Conservation (phyloP, 2,888 invertebrate genomes). For the Stenotaenia linearis region DNA sequence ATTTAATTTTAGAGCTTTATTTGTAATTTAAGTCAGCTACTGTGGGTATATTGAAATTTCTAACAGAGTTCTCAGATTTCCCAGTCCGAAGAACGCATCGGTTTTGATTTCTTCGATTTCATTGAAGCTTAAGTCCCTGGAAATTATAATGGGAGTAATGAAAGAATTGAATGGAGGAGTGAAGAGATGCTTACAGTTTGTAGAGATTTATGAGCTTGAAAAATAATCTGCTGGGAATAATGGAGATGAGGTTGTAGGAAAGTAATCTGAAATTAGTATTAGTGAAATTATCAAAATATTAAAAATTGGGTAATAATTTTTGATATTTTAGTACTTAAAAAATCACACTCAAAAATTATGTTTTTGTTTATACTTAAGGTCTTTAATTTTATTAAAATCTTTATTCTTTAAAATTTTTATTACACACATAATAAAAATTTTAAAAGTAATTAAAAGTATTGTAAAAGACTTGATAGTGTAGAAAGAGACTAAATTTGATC, state of each 20-base stretch:
- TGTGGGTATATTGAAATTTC: slow-evolving; percentile 30
- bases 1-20: neutral
- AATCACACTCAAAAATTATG: too few species aligned
- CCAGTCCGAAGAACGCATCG: slow-evolving; percentile 40
- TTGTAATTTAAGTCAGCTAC: neutral
- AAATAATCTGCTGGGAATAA: slow-evolving; percentile 38
- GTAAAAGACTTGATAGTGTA: too few species aligned
- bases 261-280: slow-evolving; percentile 39
- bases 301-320: too few species aligned
- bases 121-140: slow-evolving; percentile 40
- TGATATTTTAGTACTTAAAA: too few species aligned
- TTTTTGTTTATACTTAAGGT: too few species aligned
- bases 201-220: slow-evolving; percentile 39
- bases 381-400: too few species aligned
- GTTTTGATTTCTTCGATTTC: slow-evolving; percentile 38
- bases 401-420: too few species aligned
- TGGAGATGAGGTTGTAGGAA: slow-evolving; percentile 39
- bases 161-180: neutral
- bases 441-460: too few species aligned
- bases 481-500: too few species aligned
- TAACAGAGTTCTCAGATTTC: slow-evolving; percentile 38
- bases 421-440: too few species aligned
- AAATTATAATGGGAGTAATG: neutral
- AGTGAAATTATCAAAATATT: too few species aligned
- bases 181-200: slow-evolving; percentile 38